Conservation (phyloP, 2,888 invertebrate genomes). For the Allacma fusca region DNA sequence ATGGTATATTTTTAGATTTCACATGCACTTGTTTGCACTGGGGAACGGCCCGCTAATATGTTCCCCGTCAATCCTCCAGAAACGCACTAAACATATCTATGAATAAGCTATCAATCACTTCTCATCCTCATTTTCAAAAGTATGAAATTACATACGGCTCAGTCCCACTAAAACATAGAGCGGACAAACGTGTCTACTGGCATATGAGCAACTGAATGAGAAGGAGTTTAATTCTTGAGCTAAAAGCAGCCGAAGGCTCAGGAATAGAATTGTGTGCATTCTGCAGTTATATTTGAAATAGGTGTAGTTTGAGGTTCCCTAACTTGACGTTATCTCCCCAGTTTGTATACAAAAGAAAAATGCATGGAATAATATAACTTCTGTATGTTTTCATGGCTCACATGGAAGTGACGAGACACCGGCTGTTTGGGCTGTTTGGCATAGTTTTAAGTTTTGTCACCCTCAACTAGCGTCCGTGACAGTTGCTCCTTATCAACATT, state of each 20-base stretch:
- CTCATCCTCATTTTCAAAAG: neutral
- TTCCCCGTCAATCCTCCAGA: neutral
- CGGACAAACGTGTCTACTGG: too few relatives aligned
- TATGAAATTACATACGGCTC: too few relatives aligned
- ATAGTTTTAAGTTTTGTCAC: slow-evolving; percentile 4
- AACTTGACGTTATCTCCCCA: too few relatives aligned
- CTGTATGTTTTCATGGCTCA: neutral
- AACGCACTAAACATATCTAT: neutral
- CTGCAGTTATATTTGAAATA: too few relatives aligned
- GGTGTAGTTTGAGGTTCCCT: too few relatives aligned
- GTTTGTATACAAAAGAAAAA: too few relatives aligned
- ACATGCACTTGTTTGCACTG: neutral
- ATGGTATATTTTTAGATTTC: neutral
- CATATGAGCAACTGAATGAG: too few relatives aligned
- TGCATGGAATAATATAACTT: neutral
- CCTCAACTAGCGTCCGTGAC: neutral
- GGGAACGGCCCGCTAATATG: neutral
- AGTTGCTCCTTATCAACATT: neutral
- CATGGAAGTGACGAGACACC: slow-evolving; percentile 11
- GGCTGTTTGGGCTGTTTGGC: neutral
- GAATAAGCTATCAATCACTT: neutral
- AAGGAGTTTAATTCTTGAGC: too few relatives aligned
- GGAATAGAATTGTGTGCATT: too few relatives aligned
- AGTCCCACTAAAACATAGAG: too few relatives aligned
- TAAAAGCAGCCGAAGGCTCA: too few relatives aligned